Evolutionary conservation across 2,797 vertebrate genomes (phyloP), one percentile per base, ranked within the genome.

Genomic region (Rallus crepitans): DNA sequence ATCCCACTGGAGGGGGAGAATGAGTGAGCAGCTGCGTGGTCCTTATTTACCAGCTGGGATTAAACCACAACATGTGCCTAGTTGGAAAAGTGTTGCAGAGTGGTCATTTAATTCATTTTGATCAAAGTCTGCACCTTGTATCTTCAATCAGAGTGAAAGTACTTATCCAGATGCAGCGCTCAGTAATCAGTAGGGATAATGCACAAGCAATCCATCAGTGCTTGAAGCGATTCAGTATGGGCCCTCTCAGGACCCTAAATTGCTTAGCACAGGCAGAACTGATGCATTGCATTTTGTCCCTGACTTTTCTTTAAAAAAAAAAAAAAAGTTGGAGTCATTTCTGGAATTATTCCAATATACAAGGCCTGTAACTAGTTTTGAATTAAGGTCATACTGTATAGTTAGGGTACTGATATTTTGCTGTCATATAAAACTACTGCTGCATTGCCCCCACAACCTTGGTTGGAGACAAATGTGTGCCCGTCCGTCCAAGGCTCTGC

Each of bases 171-270:
- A 91, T 95, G 79, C 70, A 83, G 55, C 65, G 35, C 72, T 94
- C 80, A 60, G 93, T 94, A 96, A 96, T 97, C 94, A 89, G 89
- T 45, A 90, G 63, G 72, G 87, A 82, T 96, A 90, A 95, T 42
- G 86, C 83, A 64, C 77, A 57, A 90, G 77, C 70, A 93, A 94
- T 91, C 86, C 90, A 77, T 96, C 96, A 91, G 80, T 35, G 39
- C 87, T 90, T 56, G n/a, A 69, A 79, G 39, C 39, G 86, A 17
- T 57, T 94, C 59, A 84, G 53, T 69, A 25, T 35, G 33, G 63
- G 59, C 63, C 39, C 40, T 89, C 52, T 84, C 85, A 77, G 59
- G 16, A 59, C 59, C 20, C 28, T 66, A 72, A 94, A 94, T 90
- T 90, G 63, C 63, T 94, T 90, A 84, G 82, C 82, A 39, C 53